These are phyloP conservation scores for Taxidea taxus DNA, from an alignment of 2,113 vertebrate genomes.

Conservation along the genomic window DNA sequence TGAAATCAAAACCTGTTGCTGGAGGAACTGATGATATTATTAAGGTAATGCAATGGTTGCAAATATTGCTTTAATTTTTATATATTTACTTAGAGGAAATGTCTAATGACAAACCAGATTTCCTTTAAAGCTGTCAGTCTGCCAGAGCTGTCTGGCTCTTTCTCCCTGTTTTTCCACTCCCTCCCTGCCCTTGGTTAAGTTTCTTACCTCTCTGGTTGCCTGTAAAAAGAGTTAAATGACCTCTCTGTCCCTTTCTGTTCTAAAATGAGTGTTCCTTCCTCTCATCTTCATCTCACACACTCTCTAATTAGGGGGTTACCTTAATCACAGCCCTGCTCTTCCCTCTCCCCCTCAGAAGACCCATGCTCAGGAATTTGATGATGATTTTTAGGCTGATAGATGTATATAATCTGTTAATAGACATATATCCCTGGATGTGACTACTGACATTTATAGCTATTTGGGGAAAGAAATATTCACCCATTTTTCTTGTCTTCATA, in stretches of 20 bases:
- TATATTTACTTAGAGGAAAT: slow-evolving; percentile 8
- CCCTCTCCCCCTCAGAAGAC: not conserved
- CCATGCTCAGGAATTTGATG: not conserved
- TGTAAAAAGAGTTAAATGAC: not conserved
- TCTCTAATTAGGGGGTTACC: not conserved
- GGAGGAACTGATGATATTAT: slow-evolving; percentile 87
- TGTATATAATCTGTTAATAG: not conserved
- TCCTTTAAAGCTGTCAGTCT: not conserved
- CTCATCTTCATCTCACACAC: not conserved
- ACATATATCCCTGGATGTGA: not conserved
- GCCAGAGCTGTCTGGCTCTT: not conserved
- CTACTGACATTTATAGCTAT: not conserved
- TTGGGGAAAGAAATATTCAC: not conserved
- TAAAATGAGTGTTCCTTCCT: not conserved
- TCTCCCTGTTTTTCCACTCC: not conserved
- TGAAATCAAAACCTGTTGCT: slow-evolving; percentile 83
- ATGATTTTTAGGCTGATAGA: not conserved
- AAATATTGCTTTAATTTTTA: not conserved
- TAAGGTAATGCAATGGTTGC: slow-evolving; percentile 85
- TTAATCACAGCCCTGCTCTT: not conserved
- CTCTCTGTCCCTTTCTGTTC: not conserved
- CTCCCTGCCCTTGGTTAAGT: not conserved
- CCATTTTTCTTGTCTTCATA: not conserved
- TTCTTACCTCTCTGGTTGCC: not conserved
- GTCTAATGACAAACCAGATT: not conserved